Evolutionary conservation across 2,797 vertebrate genomes (phyloP).

Genomic region (Gadopsis bispinosus): DNA sequence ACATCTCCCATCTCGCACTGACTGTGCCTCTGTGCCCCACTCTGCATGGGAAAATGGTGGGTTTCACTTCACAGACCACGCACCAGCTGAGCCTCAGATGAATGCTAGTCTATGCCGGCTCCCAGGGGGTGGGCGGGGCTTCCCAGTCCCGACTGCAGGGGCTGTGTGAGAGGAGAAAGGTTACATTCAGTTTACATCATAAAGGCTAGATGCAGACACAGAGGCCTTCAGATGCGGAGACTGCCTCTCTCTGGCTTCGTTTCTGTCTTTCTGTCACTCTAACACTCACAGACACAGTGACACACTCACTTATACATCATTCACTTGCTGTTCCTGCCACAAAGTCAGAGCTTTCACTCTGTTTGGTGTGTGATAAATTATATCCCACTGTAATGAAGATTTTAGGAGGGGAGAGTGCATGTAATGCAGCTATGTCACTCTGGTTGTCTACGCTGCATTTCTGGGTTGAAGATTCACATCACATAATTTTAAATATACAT

Average conservation of each 20-base stretch:
- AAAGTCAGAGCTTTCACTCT: conserved; percentile 52
- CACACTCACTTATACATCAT: conserved; percentile 69
- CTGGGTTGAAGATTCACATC: conserved; percentile 11
- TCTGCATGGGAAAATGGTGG: conserved; percentile 60
- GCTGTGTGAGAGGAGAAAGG: conserved; percentile 78
- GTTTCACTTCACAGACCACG: conserved; percentile 75
- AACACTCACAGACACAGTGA: conserved; percentile 54
- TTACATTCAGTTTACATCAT: conserved; percentile 86
- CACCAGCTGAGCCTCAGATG: conserved; percentile 76
- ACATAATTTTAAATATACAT: conserved; percentile 14
- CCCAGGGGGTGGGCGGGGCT: conserved; percentile 59
- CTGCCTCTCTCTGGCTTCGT: conserved; percentile 45
- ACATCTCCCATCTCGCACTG: conserved; percentile 62
- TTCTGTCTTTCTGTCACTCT: conserved; percentile 58
- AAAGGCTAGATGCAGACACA: conserved; percentile 70
- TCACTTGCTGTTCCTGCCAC: conserved; percentile 49
- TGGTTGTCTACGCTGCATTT: conserved; percentile 10
- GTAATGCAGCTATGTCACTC: conserved; percentile 11
- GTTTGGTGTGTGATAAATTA: conserved; percentile 54
- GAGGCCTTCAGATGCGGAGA: conserved; percentile 67
- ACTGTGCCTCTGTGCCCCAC: conserved; percentile 75
- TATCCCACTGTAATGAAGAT: conserved; percentile 55
- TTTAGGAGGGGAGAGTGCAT: conserved; percentile 47
- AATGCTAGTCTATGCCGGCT: conserved; percentile 76
- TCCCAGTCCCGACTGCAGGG: conserved; percentile 75